Evolutionary conservation across 2,113 vertebrate genomes (phyloP), one percentile per base, ranked within the genome.

Genomic region (Parotia lawesii): DNA sequence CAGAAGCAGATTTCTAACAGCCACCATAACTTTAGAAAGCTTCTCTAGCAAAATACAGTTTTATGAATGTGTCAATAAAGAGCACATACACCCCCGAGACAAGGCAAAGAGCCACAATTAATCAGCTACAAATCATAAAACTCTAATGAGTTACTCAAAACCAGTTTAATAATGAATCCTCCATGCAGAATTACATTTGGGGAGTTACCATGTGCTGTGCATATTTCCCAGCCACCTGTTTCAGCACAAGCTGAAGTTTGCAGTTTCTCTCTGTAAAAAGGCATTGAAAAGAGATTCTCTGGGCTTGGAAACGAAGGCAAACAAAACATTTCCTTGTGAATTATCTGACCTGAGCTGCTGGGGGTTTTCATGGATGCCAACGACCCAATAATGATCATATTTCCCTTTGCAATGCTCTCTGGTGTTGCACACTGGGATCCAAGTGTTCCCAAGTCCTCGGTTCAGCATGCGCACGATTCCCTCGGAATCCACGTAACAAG

Each of bases 371-470:
- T 99, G 99, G 57, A 99, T 91, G 18, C 99, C 99, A 29, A 99
- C 98, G 21, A 99, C 98, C 99, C 99, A 99, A 27, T 98, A 99
- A 94, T 99, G 98, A 89, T 99, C 99, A 1, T 99, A 99, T 80
- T 98, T 98, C 66, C 99, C 99, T 92, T 99, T 99, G 97, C 99
- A 99, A 72, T 98, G 98, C 21, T 99, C 99, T 65, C 98, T 97
- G 8, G 97, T 99, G 97, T 98, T 97, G 76, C 99, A 99, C 48
- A 99, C 96, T 0, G 99, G 99, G 13, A 98, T 97, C 99, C 99
- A 99, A 0, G 98, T 98, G 93, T 98, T 98, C 4, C 98, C 99
- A 27, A 99, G 87, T 0, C 97, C 98, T 89, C 99, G 98, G 93
- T 99, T 99, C 93, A 99, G 93, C 98, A 99, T 98, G 66, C 98